Evolutionary conservation across 2,888 invertebrate genomes (phyloP).

Genomic region (Eupithecia abbreviata): DNA sequence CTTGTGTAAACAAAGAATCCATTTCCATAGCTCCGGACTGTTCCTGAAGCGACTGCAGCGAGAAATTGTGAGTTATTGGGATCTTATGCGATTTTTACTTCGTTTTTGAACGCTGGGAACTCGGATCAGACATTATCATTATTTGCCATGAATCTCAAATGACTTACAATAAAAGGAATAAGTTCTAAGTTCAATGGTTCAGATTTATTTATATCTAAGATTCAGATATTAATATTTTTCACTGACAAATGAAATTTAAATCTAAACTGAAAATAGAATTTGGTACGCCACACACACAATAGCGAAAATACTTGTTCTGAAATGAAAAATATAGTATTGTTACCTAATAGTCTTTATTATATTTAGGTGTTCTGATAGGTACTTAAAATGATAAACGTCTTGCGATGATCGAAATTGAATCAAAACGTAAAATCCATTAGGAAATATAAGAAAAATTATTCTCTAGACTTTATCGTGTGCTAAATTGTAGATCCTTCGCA

Average conservation of each 20-base stretch:
- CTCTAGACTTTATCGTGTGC: constrained; percentile 63
- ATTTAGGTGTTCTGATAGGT: too few relatives aligned
- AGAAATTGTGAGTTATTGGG: constrained; percentile 12
- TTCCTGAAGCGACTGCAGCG: constrained; percentile 21
- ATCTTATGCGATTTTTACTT: not conserved
- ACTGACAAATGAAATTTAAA: too few relatives aligned
- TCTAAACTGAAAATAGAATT: not conserved
- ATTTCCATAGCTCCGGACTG: constrained; percentile 30
- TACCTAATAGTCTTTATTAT: too few relatives aligned
- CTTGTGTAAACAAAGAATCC: constrained; percentile 36
- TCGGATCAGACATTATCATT: not conserved
- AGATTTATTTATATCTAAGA: not conserved
- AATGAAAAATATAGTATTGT: not conserved
- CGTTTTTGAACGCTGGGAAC: not conserved
- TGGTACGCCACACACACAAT: not conserved
- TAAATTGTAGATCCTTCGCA: constrained; percentile 67
- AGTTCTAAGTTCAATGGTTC: not conserved
- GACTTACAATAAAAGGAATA: too few relatives aligned
- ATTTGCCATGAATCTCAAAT: not conserved
- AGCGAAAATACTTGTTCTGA: not conserved
- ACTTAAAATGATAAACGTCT: not conserved
- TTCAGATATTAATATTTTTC: not conserved
- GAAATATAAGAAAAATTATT: constrained; percentile 57
- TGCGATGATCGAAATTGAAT: constrained; percentile 29
- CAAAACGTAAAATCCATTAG: constrained; percentile 37